A percentile compares a stretch with the other conserved stretches of the same genome.
phyloP scores from a whole-genome alignment of 2,888 invertebrate species.

The Elysia crispata region DNA sequence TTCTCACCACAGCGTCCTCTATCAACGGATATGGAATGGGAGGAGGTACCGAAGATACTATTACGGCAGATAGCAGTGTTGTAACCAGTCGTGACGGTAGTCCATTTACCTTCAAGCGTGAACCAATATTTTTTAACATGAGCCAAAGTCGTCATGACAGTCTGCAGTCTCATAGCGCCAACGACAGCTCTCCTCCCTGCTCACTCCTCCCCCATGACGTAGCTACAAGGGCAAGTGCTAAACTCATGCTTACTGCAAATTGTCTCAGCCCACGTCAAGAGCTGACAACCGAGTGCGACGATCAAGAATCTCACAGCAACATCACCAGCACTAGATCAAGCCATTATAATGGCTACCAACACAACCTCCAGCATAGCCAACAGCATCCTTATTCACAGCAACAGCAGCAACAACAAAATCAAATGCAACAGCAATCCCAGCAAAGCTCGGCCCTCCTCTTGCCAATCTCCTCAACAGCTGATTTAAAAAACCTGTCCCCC shows the following conservation, averaged over 20 bases:
- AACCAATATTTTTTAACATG: slow-evolving; percentile 2
- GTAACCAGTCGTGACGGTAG: slow-evolving; percentile 23
- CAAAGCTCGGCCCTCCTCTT: slow-evolving; percentile 31
- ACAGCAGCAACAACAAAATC: not conserved
- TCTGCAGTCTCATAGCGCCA: too few species aligned
- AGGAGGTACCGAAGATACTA: too few species aligned
- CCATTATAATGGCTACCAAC: too few species aligned
- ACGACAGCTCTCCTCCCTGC: too few species aligned
- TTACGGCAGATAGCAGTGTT: not conserved
- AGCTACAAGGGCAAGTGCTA: not conserved
- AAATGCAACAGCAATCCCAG: not conserved
- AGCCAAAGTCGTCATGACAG: not conserved
- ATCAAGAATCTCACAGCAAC: not conserved
- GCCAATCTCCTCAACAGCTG: slow-evolving; percentile 26
- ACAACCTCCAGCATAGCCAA: not conserved
- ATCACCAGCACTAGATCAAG: too few species aligned
- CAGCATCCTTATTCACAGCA: not conserved
- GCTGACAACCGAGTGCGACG: not conserved
- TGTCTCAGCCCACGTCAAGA: not conserved
- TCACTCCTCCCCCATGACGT: not conserved
- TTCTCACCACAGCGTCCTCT: not conserved
- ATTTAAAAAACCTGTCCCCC: not conserved
- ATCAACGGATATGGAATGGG: not conserved
- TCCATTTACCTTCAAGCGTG: slow-evolving; percentile 25
- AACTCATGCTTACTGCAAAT: too few species aligned